Conservation (phyloP, 1,140 invertebrate genomes). For the Grapholita molesta region DNA sequence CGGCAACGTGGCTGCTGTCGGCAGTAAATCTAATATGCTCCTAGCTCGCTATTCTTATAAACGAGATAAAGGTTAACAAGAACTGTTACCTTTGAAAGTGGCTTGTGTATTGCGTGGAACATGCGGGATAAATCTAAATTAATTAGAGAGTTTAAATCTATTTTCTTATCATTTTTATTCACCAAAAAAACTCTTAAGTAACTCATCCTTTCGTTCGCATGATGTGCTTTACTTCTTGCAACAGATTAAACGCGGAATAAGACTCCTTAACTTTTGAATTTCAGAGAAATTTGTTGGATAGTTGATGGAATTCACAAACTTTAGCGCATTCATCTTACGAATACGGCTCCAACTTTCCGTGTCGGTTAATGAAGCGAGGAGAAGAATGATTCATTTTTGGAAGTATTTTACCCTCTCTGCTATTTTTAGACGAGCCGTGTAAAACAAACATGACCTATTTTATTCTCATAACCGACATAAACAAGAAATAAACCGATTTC, state of each 20-base stretch:
- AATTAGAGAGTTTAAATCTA: too few species aligned
- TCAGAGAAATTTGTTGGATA: constrained; percentile 5
- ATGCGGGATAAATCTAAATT: background rate
- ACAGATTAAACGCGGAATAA: background rate
- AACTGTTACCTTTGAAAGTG: background rate
- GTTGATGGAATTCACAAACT: constrained; percentile 1
- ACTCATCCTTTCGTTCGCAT: background rate
- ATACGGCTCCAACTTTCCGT: background rate
- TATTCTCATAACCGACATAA: background rate
- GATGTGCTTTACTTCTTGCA: background rate
- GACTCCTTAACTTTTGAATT: constrained; percentile 2
- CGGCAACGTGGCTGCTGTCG: background rate
- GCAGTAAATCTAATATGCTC: constrained; percentile 5
- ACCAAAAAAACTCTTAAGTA: too few species aligned
- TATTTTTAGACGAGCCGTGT: background rate
- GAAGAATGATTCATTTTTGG: constrained; percentile 1
- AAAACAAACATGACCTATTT: background rate
- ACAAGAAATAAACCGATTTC: background rate
- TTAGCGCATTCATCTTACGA: constrained; percentile 3
- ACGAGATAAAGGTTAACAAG: constrained; percentile 6
- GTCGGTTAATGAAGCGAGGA: constrained; percentile 12
- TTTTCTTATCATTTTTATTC: too few species aligned
- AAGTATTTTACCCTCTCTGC: background rate
- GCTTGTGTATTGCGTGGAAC: background rate
- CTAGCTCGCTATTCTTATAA: background rate